These are phyloP conservation scores for Dascillus cervinus DNA, from an alignment of 2,888 invertebrate genomes.

Conservation along the genomic window DNA sequence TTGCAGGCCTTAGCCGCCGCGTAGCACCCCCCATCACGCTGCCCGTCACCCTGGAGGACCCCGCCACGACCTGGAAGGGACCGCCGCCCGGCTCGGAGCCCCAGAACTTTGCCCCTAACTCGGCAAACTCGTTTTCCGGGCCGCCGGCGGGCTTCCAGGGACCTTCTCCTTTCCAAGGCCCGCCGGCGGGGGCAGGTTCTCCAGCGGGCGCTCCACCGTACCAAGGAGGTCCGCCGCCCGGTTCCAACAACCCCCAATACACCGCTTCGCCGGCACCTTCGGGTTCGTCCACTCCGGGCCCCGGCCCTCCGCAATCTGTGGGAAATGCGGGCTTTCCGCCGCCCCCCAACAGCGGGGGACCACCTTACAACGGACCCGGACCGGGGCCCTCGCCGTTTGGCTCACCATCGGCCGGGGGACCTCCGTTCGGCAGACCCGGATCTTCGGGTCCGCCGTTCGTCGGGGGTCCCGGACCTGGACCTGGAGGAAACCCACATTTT, in stretches of 20 bases:
- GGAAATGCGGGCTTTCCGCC: constrained; percentile 48
- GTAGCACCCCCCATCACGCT: constrained; percentile 57
- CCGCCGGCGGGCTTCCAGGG: constrained; percentile 50
- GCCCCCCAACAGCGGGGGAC: constrained; percentile 54
- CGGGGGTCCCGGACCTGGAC: constrained; percentile 56
- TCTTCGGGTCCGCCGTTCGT: constrained; percentile 66
- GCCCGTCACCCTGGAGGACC: constrained; percentile 69
- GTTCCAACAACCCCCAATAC: constrained; percentile 73
- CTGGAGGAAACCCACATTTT: constrained; percentile 58
- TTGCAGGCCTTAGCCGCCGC: constrained; percentile 78
- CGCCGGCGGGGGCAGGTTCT: constrained; percentile 67
- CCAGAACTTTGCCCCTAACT: constrained; percentile 57
- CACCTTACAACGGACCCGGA: constrained; percentile 63
- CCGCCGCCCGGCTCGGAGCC: constrained; percentile 57
- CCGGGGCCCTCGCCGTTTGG: constrained; percentile 56
- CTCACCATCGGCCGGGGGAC: constrained; percentile 56
- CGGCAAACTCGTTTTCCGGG: constrained; percentile 54
- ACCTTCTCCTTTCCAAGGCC: constrained; percentile 54
- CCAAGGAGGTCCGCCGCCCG: constrained; percentile 65
- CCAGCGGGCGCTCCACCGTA: constrained; percentile 65
- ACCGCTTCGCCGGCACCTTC: constrained; percentile 81
- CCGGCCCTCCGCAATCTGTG: constrained; percentile 47
- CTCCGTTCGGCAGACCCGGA: constrained; percentile 56
- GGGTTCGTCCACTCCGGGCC: constrained; percentile 76
- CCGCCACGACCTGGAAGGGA: constrained; percentile 73